Evolutionary conservation across 92 coral and sea anemone species (phyloP), one percentile per base, ranked within the genome.

Genomic region (Bergia sp.): DNA sequence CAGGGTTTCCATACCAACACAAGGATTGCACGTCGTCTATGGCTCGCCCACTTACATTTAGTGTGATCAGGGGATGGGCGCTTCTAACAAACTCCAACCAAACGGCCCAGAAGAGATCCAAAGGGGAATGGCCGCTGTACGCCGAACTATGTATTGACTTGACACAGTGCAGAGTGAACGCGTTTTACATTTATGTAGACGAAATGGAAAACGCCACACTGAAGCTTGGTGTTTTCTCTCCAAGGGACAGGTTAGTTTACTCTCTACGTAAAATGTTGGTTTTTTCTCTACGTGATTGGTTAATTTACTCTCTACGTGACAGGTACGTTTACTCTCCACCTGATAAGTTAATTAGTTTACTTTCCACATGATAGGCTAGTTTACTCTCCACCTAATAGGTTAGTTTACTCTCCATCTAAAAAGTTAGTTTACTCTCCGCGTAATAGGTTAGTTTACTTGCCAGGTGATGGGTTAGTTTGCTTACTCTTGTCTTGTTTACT

Each of bases 181-280:
- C 66, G 5, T 43, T 84, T 4, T 84, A 71, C 69, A 44, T 84
- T 49, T 71, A 84, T 36, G 61, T 84, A 20, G 87, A 84, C 67
- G 79, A 84, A 71, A 45, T 84, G 45, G 45, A 41, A 20, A 45
- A 84, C 67, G 87, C 87, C 16, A 71, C 79, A 23, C 79, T 84
- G 15, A 84, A 84, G 41, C 69, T 84, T 29, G 87, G 87, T 5
- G 87, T 84, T 72, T 84, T 67, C 53, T 84, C 87, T n/a, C 87
- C 87, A 7, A 41, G 57, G 12, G 64, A 72, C 16, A 84, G 87
- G 87, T 84, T 49, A 23, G 87, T 45, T 57, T 38, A 23, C 43
- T 53, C 23, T 79, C 0, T 29, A n/a, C 21, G 65, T 3, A 4
- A 42, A 23, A 23, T 7, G 42, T 38, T 13, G 5, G n/a, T 74